A percentile compares a stretch with the other conserved stretches of the same genome.
Evolutionary conservation across 2,797 vertebrate genomes (phyloP).

Genomic region (Parambassis ranga): DNA sequence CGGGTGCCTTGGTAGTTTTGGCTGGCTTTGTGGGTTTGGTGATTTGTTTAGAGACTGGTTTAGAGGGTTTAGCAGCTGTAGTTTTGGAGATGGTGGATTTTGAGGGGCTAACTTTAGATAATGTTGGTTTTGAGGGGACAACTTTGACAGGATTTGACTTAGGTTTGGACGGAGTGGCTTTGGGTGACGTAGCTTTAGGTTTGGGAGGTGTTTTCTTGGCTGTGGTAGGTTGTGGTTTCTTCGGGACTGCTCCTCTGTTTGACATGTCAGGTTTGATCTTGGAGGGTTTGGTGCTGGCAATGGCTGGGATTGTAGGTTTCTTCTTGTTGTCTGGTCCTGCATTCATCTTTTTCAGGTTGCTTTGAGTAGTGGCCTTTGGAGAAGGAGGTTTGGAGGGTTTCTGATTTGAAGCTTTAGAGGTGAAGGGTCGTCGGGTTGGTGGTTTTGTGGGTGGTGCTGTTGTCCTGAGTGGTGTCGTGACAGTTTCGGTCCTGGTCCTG

Average conservation of each 20-base stretch:
- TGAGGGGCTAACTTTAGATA: constrained; percentile 55
- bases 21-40: constrained; percentile 62
- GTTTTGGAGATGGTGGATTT: constrained; percentile 61
- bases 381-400: constrained; percentile 50
- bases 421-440: constrained; percentile 27
- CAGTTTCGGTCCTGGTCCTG: constrained; percentile 59
- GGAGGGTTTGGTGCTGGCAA: constrained; percentile 64
- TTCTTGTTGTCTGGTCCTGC: constrained; percentile 51
- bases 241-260: constrained; percentile 52
- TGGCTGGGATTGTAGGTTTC: constrained; percentile 64
- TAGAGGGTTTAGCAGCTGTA: constrained; percentile 46
- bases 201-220: constrained; percentile 65
- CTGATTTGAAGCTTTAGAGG: constrained; percentile 35
- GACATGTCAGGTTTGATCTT: constrained; percentile 59
- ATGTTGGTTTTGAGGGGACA: constrained; percentile 48
- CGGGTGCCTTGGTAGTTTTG: constrained; percentile 57
- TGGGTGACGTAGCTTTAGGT: constrained; percentile 61
- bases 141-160: constrained; percentile 56
- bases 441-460: constrained; percentile 52
- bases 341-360: constrained; percentile 50
- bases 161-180: constrained; percentile 62
- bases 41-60: constrained; percentile 47
- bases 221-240: constrained; percentile 61
- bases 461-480: constrained; percentile 72
- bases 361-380: constrained; percentile 54